Evolutionary conservation across 2,888 invertebrate species (phyloP).

Genomic region (Philereme vetulata): DNA sequence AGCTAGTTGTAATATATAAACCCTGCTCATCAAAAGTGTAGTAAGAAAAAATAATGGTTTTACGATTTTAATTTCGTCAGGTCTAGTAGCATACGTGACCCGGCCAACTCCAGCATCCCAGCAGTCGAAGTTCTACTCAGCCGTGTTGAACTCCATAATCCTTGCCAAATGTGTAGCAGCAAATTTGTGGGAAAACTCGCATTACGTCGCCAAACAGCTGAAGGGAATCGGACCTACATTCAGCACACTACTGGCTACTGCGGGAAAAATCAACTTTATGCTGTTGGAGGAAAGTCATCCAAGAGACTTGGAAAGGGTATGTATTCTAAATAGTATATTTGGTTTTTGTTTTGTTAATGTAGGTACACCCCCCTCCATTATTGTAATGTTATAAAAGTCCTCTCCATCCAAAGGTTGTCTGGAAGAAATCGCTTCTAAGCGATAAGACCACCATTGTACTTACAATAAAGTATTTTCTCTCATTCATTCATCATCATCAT

Average conservation of each 20-base stretch:
- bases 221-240: slow-evolving; percentile 88
- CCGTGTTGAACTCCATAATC: slow-evolving; percentile 84
- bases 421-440: too few species aligned
- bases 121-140: slow-evolving; percentile 70
- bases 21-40: too few species aligned
- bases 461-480: too few species aligned
- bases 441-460: too few species aligned
- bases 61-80: slow-evolving; percentile 53
- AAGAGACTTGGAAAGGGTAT: slow-evolving; percentile 88
- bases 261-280: slow-evolving; percentile 87
- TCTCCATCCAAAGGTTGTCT: too few species aligned
- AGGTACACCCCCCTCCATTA: too few species aligned
- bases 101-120: slow-evolving; percentile 55
- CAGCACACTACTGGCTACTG: slow-evolving; percentile 85
- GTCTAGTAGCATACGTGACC: slow-evolving; percentile 83
- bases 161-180: slow-evolving; percentile 87
- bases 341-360: too few species aligned
- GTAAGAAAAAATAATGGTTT: too few species aligned
- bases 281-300: slow-evolving; percentile 87
- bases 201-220: slow-evolving; percentile 87
- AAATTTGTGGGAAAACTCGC: slow-evolving; percentile 90
- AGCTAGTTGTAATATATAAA: too few species aligned
- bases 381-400: too few species aligned
- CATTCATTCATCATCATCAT: too few species aligned
- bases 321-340: neutral